Conservation (phyloP, 2,888 invertebrate genomes). For the Eupithecia dodoneata region DNA sequence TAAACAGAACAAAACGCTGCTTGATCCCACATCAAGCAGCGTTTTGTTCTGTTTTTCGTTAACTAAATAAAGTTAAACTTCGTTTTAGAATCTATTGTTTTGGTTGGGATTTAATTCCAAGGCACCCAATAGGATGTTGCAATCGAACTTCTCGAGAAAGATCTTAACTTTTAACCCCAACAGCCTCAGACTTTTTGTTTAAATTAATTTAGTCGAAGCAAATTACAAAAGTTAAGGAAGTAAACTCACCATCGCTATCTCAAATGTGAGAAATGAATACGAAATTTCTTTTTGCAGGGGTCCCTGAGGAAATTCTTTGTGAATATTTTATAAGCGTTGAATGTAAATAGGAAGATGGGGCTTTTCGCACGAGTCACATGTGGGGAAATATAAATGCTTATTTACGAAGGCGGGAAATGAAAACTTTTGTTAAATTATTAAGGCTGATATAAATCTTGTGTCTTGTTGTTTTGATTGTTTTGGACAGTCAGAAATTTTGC, state of each 20-base stretch:
- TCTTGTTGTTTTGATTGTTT: constrained; percentile 3
- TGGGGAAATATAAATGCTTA: constrained; percentile 30
- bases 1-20: too few relatives aligned
- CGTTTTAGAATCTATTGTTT: background rate
- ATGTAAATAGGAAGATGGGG: constrained; percentile 42
- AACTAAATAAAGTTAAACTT: background rate
- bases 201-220: constrained; percentile 42
- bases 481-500: too few relatives aligned
- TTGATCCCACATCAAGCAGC: background rate
- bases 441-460: constrained; percentile 2
- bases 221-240: constrained; percentile 41
- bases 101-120: background rate
- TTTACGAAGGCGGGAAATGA: constrained; percentile 25
- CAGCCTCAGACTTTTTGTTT: constrained; percentile 36
- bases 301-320: constrained; percentile 48
- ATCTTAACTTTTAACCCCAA: constrained; percentile 26
- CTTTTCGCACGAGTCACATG: constrained; percentile 31
- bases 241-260: constrained; percentile 39
- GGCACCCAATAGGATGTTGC: constrained; percentile 11
- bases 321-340: constrained; percentile 51
- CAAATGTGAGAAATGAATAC: constrained; percentile 52
- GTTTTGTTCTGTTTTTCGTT: background rate
- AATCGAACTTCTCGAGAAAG: constrained; percentile 25
- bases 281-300: constrained; percentile 47
- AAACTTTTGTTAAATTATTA: constrained; percentile 14